These are phyloP conservation scores for Rhodinocichla rosea DNA, from an alignment of 2,113 vertebrate species.

Conservation along the genomic window DNA sequence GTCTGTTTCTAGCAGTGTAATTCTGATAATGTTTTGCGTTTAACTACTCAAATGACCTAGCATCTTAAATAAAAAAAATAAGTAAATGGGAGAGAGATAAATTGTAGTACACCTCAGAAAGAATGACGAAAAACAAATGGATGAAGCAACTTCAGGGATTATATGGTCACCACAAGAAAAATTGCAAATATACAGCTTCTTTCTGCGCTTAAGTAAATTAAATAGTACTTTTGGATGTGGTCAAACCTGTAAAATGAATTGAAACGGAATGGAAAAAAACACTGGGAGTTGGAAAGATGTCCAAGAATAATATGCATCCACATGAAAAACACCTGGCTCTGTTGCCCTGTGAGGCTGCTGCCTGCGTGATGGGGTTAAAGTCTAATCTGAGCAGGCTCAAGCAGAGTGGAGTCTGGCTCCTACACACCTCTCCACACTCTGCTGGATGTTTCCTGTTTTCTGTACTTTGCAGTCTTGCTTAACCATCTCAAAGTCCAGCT, in stretches of 20 bases:
- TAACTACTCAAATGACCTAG: neutral
- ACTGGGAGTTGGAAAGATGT: neutral
- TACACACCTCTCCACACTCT: neutral
- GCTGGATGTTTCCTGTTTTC: constrained; percentile 51
- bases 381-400: neutral
- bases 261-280: constrained; percentile 2
- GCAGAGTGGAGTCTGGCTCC: neutral
- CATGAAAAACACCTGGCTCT: neutral
- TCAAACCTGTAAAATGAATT: neutral
- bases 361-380: neutral
- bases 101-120: neutral
- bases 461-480: constrained; percentile 64
- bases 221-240: neutral
- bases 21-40: neutral
- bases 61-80: neutral
- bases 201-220: neutral
- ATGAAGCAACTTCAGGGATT: neutral
- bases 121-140: neutral
- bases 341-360: neutral
- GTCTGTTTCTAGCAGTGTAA: neutral
- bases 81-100: too few relatives aligned
- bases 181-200: neutral
- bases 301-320: neutral
- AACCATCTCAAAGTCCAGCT: constrained; percentile 73
- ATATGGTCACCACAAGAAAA: neutral